A percentile compares a stretch with the other conserved stretches of the same genome.
Conservation (phyloP, 2,888 invertebrate species). For the Disparrhopalites patrizii region DNA sequence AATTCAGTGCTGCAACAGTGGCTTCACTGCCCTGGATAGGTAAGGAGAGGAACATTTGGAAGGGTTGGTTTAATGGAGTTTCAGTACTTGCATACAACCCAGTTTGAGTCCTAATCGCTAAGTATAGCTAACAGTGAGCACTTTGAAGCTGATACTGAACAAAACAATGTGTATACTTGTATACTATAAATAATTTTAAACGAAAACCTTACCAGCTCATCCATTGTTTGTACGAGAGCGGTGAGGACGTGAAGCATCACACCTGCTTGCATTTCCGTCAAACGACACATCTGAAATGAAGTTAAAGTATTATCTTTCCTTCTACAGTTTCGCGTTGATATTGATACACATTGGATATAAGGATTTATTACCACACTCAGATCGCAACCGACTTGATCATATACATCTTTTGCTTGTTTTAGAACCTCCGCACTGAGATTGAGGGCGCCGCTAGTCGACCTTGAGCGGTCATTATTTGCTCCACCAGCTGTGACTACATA, state of each 20-base stretch:
- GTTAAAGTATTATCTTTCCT: not conserved
- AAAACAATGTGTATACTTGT: too few relatives aligned
- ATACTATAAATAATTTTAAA: too few relatives aligned
- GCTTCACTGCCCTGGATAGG: too few relatives aligned
- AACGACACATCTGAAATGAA: not conserved
- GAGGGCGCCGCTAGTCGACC: not conserved
- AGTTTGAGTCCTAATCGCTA: too few relatives aligned
- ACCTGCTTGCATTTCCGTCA: not conserved
- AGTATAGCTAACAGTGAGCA: too few relatives aligned
- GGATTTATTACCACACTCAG: not conserved
- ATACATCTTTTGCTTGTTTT: not conserved
- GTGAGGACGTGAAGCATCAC: not conserved
- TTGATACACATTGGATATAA: not conserved
- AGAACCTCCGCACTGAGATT: not conserved
- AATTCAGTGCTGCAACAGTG: too few relatives aligned
- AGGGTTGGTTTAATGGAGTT: too few relatives aligned
- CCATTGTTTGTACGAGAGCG: not conserved
- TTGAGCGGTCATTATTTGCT: not conserved
- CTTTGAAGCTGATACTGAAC: too few relatives aligned
- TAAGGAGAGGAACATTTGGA: too few relatives aligned
- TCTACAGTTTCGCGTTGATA: not conserved
- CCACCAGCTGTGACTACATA: slow-evolving; percentile 2
- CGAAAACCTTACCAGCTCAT: too few relatives aligned
- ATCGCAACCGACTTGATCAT: not conserved
- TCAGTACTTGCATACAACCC: too few relatives aligned